These are phyloP conservation scores for Acronicta aceris DNA, from an alignment of 2,888 invertebrate genomes.

Conservation along the genomic window DNA sequence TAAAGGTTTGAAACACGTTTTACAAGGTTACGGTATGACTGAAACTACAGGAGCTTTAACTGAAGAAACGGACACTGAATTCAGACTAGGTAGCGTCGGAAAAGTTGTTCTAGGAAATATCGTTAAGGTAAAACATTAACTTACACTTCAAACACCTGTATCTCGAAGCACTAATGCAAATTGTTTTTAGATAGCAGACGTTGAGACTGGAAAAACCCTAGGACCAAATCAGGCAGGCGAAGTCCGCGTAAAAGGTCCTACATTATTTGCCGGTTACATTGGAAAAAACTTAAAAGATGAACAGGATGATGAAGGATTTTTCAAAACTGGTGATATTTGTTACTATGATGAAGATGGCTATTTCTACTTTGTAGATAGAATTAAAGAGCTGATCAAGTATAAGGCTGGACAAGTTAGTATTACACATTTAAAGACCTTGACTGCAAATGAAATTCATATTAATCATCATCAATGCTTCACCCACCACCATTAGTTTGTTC, in stretches of 20 bases:
- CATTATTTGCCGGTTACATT: constrained; percentile 75
- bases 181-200: constrained; percentile 70
- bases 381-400: constrained; percentile 81
- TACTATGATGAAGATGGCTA: constrained; percentile 78
- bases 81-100: constrained; percentile 74
- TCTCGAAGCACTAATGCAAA: constrained; percentile 22
- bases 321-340: constrained; percentile 76
- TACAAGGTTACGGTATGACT: constrained; percentile 81
- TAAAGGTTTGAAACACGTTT: constrained; percentile 62
- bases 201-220: constrained; percentile 69
- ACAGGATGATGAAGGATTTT: constrained; percentile 75
- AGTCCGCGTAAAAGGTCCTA: constrained; percentile 72
- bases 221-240: constrained; percentile 75
- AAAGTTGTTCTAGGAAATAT: constrained; percentile 56
- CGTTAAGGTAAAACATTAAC: constrained; percentile 45
- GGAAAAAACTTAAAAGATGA: constrained; percentile 66
- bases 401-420: constrained; percentile 75
- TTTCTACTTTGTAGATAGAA: constrained; percentile 75
- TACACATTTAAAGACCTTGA: background rate
- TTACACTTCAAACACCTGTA: constrained; percentile 16
- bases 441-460: too few relatives aligned
- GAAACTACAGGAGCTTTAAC: constrained; percentile 71
- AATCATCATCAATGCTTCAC: too few relatives aligned
- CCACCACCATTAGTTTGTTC: too few relatives aligned
- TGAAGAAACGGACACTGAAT: constrained; percentile 59